Conservation (phyloP, 2,888 invertebrate species). For the Hirtodrosophila alboralis region DNA sequence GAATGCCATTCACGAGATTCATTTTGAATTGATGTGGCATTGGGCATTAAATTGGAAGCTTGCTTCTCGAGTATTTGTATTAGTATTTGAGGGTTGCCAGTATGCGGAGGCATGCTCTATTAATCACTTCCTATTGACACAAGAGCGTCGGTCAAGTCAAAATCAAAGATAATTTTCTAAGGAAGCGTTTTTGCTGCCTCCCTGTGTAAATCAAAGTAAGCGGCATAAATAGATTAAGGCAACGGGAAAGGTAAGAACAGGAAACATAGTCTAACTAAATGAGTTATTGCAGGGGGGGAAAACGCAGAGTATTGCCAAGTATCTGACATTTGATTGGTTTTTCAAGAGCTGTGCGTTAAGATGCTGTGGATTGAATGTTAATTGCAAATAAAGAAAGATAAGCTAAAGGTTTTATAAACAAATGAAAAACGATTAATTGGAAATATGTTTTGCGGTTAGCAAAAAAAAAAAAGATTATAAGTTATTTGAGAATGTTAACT, state of each 20-base stretch:
- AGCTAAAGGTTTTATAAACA: conserved; percentile 9
- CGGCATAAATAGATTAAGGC: conserved; percentile 68
- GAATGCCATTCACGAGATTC: conserved; percentile 46
- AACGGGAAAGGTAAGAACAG: conserved; percentile 36
- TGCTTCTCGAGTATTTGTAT: conserved; percentile 10
- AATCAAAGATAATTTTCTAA: conserved; percentile 74
- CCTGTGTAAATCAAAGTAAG: conserved; percentile 66
- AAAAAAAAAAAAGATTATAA: conserved; percentile 3
- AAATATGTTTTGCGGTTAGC: conserved; percentile 24
- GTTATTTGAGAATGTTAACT: not conserved
- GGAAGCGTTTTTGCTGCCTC: conserved; percentile 22
- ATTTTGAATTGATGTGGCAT: conserved; percentile 37
- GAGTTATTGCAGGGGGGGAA: conserved; percentile 46
- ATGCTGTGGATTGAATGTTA: conserved; percentile 21
- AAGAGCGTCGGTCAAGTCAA: conserved; percentile 55
- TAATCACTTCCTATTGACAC: conserved; percentile 75
- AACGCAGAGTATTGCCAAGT: conserved; percentile 26
- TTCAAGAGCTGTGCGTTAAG: not conserved
- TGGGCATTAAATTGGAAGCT: conserved; percentile 1
- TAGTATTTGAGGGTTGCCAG: not conserved
- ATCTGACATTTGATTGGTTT: conserved; percentile 41
- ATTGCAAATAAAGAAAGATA: conserved; percentile 37
- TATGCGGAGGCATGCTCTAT: conserved; percentile 48
- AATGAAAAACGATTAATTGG: conserved; percentile 31
- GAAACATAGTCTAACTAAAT: conserved; percentile 64